Percentiles rank a stretch among this genome's conserved stretches.
Evolutionary conservation across 2,888 invertebrate genomes (phyloP).

Genomic region (Cheilosia soror): DNA sequence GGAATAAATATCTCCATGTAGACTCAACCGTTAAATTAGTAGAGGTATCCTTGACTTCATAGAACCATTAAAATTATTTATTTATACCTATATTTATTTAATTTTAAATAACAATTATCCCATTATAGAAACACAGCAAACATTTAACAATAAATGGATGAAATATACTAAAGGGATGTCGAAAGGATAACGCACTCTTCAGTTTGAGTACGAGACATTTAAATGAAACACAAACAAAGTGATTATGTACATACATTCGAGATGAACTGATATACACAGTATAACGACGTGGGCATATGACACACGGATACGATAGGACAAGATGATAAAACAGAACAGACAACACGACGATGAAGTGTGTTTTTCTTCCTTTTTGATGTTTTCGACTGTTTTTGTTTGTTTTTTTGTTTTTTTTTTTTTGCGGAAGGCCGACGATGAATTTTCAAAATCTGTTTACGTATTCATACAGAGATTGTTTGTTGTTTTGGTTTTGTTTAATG

Average conservation of each 20-base stretch:
- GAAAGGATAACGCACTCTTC: conserved; percentile 59
- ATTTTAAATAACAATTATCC: conserved; percentile 41
- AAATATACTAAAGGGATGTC: conserved; percentile 37
- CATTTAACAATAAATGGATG: conserved; percentile 45
- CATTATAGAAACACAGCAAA: conserved; percentile 52
- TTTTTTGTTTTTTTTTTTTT: conserved; percentile 34
- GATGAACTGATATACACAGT: conserved; percentile 56
- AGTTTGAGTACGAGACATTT: conserved; percentile 51
- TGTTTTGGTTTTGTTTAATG: conserved; percentile 20
- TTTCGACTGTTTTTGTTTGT: neutral
- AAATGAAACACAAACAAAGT: conserved; percentile 66
- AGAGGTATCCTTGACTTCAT: neutral
- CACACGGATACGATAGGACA: conserved; percentile 45
- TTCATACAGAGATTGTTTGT: conserved; percentile 29
- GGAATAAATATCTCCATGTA: conserved; percentile 4
- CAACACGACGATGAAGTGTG: conserved; percentile 53
- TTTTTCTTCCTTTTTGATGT: conserved; percentile 31
- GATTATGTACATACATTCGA: conserved; percentile 32
- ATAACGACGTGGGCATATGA: conserved; percentile 45
- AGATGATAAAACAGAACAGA: conserved; percentile 62
- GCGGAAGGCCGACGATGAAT: conserved; percentile 54
- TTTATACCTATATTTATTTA: conserved; percentile 9
- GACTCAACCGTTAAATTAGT: conserved; percentile 34
- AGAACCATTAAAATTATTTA: conserved; percentile 7
- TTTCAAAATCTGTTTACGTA: conserved; percentile 54